These are phyloP conservation scores for Lepeophtheirus salmonis DNA, from an alignment of 1,140 invertebrate genomes.

Conservation along the genomic window DNA sequence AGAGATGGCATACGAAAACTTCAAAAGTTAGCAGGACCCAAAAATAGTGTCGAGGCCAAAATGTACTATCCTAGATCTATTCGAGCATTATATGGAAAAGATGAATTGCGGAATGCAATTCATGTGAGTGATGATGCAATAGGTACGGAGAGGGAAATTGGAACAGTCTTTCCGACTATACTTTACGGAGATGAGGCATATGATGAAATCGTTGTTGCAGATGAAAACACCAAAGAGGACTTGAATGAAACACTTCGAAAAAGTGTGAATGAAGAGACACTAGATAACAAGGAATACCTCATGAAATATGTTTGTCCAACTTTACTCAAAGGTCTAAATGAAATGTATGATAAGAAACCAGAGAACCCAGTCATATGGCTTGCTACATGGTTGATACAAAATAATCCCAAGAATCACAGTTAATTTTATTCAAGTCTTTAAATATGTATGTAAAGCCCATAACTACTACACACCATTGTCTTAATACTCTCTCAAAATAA, in stretches of 20 bases:
- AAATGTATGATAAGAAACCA: conserved; percentile 47
- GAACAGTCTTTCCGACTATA: conserved; percentile 56
- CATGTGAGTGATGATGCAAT: conserved; percentile 55
- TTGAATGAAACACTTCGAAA: neutral
- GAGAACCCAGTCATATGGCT: conserved; percentile 52
- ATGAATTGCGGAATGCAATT: conserved; percentile 46
- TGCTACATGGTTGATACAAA: conserved; percentile 48
- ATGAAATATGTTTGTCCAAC: conserved; percentile 41
- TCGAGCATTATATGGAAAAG: conserved; percentile 44
- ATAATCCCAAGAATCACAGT: conserved; percentile 49
- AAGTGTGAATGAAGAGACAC: conserved; percentile 23
- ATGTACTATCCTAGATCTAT: conserved; percentile 49
- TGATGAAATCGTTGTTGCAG: neutral
- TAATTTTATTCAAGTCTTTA: too few species aligned
- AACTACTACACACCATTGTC: too few species aligned
- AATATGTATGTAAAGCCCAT: too few species aligned
- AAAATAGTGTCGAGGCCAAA: conserved; percentile 39
- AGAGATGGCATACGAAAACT: conserved; percentile 46
- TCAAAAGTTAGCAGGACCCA: conserved; percentile 46
- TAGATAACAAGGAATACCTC: conserved; percentile 42
- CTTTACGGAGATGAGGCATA: neutral
- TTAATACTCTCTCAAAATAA: too few species aligned
- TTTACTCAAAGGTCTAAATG: conserved; percentile 42
- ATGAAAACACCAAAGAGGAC: neutral
- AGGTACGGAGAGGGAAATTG: conserved; percentile 58